Percentiles rank a stretch among this genome's conserved stretches.
Conservation (phyloP, 1,140 invertebrate genomes). For the Tachypleus tridentatus region DNA sequence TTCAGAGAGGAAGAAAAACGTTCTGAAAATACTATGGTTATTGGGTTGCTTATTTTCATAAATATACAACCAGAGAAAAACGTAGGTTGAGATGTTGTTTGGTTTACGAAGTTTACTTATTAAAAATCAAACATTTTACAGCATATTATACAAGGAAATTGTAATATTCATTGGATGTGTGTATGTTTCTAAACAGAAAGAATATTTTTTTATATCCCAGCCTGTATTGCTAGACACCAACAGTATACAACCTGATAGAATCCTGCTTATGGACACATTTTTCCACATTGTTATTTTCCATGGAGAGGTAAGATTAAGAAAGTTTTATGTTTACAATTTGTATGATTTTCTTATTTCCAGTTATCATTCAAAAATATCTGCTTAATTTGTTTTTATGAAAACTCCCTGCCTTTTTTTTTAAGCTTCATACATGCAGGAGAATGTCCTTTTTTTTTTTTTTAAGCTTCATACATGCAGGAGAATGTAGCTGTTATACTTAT, state of each 20-base stretch:
- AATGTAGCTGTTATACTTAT: not conserved
- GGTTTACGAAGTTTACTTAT: too few relatives aligned
- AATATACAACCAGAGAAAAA: too few relatives aligned
- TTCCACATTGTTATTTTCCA: conserved; percentile 99
- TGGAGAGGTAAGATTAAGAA: conserved; percentile 60
- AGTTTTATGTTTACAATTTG: conserved; percentile 6
- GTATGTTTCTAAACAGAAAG: too few relatives aligned
- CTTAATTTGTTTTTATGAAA: too few relatives aligned
- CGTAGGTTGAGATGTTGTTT: too few relatives aligned
- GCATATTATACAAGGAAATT: too few relatives aligned
- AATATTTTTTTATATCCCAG: conserved; percentile 35
- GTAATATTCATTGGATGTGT: too few relatives aligned
- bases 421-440: not conserved
- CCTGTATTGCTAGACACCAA: conserved; percentile 94
- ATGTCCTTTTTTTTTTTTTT: not conserved
- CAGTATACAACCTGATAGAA: conserved; percentile 92
- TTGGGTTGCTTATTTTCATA: too few relatives aligned
- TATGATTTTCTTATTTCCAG: conserved; percentile 4
- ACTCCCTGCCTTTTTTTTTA: too few relatives aligned
- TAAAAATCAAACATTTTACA: too few relatives aligned
- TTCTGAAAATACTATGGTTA: too few relatives aligned
- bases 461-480: not conserved
- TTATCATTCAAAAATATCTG: not conserved
- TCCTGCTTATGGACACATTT: conserved; percentile 99
- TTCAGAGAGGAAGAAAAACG: too few relatives aligned